Evolutionary conservation across 2,888 invertebrate genomes (phyloP).

Genomic region (Oligia fasciuncula): DNA sequence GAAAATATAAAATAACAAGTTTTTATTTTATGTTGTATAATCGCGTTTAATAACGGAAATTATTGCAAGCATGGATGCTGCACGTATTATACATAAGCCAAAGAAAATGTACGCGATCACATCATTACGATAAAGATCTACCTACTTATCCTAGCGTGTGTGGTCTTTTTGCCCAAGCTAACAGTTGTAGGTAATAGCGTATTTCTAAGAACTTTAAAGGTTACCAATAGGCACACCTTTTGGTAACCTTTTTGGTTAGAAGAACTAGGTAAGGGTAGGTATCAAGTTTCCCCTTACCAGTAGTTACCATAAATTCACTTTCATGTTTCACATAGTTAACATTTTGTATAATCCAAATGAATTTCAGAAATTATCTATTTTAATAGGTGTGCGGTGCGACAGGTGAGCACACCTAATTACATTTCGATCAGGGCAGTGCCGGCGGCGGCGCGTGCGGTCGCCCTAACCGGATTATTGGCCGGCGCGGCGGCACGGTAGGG

Average conservation of each 20-base stretch:
- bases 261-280: neutral
- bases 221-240: neutral
- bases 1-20: neutral
- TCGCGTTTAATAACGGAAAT: neutral
- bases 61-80: neutral
- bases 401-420: slow-evolving; percentile 85
- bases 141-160: neutral
- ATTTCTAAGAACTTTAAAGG: neutral
- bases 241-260: neutral
- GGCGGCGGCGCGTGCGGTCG: slow-evolving; percentile 81
- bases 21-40: neutral
- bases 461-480: slow-evolving; percentile 85
- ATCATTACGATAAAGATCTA: slow-evolving; percentile 5
- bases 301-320: neutral
- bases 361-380: slow-evolving; percentile 64
- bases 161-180: neutral
- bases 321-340: neutral
- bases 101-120: slow-evolving; percentile 7
- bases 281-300: neutral
- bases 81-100: neutral
- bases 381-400: slow-evolving; percentile 73
- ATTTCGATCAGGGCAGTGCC: slow-evolving; percentile 83
- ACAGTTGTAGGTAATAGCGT: neutral
- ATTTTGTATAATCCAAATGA: slow-evolving; percentile 24
- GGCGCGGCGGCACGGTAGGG: slow-evolving; percentile 61